phyloP scores from a whole-genome alignment of 2,797 vertebrate species.

The Onychomys leucogaster region DNA sequence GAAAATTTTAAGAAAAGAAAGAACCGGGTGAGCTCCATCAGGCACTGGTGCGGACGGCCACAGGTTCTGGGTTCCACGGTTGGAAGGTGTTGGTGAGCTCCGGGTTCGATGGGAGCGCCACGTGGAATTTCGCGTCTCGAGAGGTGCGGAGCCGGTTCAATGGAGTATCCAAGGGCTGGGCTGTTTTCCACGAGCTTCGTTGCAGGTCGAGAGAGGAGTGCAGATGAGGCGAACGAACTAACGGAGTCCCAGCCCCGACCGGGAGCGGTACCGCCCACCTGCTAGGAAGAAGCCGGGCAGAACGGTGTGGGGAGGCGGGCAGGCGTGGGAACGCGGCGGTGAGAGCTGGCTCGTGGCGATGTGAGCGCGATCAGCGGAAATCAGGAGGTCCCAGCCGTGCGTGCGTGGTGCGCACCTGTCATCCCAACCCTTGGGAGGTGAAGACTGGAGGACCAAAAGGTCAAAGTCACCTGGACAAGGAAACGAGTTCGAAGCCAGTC shows the following conservation, averaged over 20 bases:
- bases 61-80: not conserved
- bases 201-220: too few relatives aligned
- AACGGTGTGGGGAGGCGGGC: not conserved
- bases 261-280: not conserved
- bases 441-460: not conserved
- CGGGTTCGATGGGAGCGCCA: rapidly evolving
- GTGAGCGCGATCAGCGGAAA: rapidly evolving
- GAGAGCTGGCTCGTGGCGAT: not conserved
- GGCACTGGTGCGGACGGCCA: constrained; percentile 58
- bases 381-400: not conserved
- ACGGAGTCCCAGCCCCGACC: not conserved
- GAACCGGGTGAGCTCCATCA: not conserved
- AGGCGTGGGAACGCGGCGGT: not conserved
- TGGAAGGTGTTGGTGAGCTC: not conserved
- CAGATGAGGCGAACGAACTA: not conserved
- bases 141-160: rapidly evolving
- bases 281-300: not conserved
- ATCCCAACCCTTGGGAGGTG: not conserved
- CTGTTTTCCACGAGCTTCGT: not conserved
- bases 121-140: rapidly evolving
- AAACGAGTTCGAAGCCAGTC: not conserved
- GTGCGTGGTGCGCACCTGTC: not conserved
- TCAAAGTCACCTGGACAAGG: not conserved
- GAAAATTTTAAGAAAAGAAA: not conserved
- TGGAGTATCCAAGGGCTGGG: not conserved